Conservation (phyloP, 2,113 vertebrate species). For the Megaceryle maxima region DNA sequence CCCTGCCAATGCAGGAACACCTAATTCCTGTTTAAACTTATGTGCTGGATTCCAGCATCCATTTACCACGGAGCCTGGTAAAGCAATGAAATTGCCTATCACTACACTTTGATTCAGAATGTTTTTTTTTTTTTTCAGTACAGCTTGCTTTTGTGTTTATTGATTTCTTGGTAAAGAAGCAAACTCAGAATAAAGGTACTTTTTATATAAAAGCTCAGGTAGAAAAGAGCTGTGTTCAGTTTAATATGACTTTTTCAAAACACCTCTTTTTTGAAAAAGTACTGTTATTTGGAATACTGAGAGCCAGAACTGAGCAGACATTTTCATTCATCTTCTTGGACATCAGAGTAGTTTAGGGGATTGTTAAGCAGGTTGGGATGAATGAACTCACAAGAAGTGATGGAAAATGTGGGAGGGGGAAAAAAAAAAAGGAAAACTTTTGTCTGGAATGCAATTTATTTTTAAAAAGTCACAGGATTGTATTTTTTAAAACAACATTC, state of each 20-base stretch:
- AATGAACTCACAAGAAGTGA: not conserved
- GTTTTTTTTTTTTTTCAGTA: not conserved
- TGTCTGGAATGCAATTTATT: not conserved
- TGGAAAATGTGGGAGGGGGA: not conserved
- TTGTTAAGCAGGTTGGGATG: not conserved
- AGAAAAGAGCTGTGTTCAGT: not conserved
- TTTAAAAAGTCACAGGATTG: not conserved
- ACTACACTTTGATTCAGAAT: not conserved
- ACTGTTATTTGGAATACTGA: not conserved
- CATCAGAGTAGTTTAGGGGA: accelerated
- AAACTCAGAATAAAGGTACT: not conserved
- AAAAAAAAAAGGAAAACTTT: not conserved
- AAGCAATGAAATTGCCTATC: not conserved
- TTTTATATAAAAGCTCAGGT: not conserved
- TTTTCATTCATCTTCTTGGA: not conserved
- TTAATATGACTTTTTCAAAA: not conserved
- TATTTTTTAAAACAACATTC: not conserved
- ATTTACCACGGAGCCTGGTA: not conserved
- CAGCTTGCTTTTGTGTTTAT: not conserved
- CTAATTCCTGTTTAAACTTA: not conserved
- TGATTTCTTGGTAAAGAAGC: not conserved
- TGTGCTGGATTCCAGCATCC: not conserved
- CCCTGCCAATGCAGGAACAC: no score
- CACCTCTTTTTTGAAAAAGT: not conserved
- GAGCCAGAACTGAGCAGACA: not conserved